Conservation (phyloP, 2,797 vertebrate genomes). For the Bradypodion pumilum region DNA sequence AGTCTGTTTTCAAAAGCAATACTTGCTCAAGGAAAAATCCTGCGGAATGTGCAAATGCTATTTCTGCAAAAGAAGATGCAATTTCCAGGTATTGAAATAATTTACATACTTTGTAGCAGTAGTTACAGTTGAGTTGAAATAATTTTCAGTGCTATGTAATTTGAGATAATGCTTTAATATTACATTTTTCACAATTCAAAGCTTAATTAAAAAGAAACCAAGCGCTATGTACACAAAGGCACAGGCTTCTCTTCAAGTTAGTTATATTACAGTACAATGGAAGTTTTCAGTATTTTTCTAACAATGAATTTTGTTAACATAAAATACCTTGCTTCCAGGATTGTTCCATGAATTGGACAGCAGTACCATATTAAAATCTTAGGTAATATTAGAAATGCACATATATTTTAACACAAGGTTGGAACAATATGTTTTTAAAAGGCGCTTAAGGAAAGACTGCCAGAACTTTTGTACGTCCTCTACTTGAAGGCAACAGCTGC, state of each 20-base stretch:
- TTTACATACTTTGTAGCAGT: slow-evolving; percentile 54
- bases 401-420: slow-evolving; percentile 21
- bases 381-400: slow-evolving; percentile 7
- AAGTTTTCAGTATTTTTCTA: slow-evolving; percentile 67
- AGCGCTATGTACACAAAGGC: slow-evolving; percentile 67
- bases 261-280: slow-evolving; percentile 65
- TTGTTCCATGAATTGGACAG: slow-evolving; percentile 40
- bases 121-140: slow-evolving; percentile 43
- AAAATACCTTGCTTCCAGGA: neutral
- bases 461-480: slow-evolving; percentile 39
- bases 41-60: slow-evolving; percentile 63
- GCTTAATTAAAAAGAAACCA: slow-evolving; percentile 41
- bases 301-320: slow-evolving; percentile 56
- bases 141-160: slow-evolving; percentile 36
- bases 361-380: slow-evolving; percentile 25
- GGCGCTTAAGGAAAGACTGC: slow-evolving; percentile 39
- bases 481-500: slow-evolving; percentile 33
- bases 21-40: slow-evolving; percentile 58
- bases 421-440: slow-evolving; percentile 33
- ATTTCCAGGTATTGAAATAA: slow-evolving; percentile 44
- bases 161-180: slow-evolving; percentile 49
- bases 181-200: slow-evolving; percentile 47
- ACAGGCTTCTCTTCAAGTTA: slow-evolving; percentile 68
- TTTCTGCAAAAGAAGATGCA: slow-evolving; percentile 56
- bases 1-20: slow-evolving; percentile 52